Conservation (phyloP, 2,797 vertebrate species). For the Sternotherus odoratus region DNA sequence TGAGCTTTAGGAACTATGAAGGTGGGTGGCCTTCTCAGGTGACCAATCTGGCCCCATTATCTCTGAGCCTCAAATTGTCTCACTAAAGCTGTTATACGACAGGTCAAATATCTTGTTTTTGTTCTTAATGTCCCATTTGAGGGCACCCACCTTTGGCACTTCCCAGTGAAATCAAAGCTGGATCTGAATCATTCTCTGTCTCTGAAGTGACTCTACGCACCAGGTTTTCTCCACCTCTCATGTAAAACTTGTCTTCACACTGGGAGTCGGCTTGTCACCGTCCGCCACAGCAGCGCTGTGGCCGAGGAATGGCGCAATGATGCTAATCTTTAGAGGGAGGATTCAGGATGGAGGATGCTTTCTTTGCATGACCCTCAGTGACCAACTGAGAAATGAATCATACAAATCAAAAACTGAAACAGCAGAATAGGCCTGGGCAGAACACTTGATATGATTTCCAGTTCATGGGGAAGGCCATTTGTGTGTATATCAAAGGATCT, state of each 20-base stretch:
- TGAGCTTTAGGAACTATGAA: not conserved
- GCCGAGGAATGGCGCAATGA: accelerated
- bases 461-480: not conserved
- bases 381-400: accelerated
- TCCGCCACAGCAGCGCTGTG: accelerated
- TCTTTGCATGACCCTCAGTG: accelerated
- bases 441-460: not conserved
- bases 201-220: too few species aligned
- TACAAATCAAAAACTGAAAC: accelerated
- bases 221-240: too few species aligned
- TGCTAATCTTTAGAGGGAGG: not conserved
- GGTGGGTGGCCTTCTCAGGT: too few species aligned
- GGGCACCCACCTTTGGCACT: too few species aligned
- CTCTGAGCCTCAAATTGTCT: too few species aligned
- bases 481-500: not conserved
- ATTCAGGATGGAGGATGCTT: accelerated
- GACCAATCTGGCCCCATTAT: too few species aligned
- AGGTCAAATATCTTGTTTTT: not conserved
- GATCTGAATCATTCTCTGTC: too few species aligned
- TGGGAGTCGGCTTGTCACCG: accelerated
- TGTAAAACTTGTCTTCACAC: too few species aligned
- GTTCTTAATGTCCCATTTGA: not conserved
- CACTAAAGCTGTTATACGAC: not conserved
- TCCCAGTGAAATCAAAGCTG: too few species aligned
- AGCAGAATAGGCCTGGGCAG: not conserved